phyloP scores from a whole-genome alignment of 2,113 vertebrate genomes.

The Plecotus auritus region DNA sequence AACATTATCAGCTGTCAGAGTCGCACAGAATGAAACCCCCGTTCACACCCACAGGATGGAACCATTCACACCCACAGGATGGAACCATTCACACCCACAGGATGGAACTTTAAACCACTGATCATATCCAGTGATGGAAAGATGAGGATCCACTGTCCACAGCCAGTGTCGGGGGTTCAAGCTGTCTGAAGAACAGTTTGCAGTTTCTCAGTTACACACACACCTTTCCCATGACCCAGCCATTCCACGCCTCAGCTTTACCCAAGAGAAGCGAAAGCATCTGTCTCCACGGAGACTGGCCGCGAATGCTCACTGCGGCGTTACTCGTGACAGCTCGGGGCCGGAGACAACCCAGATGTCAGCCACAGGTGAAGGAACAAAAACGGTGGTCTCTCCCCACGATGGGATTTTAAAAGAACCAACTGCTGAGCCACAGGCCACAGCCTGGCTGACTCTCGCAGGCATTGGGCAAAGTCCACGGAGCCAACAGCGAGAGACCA shows the following conservation, averaged over 20 bases:
- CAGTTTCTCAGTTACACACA: not conserved
- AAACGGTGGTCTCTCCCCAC: not conserved
- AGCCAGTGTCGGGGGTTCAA: not conserved
- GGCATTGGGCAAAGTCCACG: not conserved
- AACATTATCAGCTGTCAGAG: not conserved
- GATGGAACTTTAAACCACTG: not conserved
- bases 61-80: not conserved
- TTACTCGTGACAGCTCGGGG: not conserved
- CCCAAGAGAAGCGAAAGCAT: not conserved
- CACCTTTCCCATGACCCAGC: not conserved
- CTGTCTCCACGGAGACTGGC: not conserved
- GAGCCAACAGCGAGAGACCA: not conserved
- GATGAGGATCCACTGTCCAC: not conserved
- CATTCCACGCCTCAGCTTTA: not conserved
- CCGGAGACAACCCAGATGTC: not conserved
- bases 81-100: not conserved
- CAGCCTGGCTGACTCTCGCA: not conserved
- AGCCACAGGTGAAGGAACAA: not conserved
- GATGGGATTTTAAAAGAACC: not conserved
- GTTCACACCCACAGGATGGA: not conserved
- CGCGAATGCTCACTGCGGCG: rapidly evolving
- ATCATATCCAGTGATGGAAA: not conserved
- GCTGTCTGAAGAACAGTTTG: not conserved
- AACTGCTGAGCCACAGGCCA: not conserved
- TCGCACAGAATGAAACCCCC: not conserved